These are phyloP conservation scores for Apteryx owenii DNA, from an alignment of 2,113 vertebrate species.

Conservation along the genomic window DNA sequence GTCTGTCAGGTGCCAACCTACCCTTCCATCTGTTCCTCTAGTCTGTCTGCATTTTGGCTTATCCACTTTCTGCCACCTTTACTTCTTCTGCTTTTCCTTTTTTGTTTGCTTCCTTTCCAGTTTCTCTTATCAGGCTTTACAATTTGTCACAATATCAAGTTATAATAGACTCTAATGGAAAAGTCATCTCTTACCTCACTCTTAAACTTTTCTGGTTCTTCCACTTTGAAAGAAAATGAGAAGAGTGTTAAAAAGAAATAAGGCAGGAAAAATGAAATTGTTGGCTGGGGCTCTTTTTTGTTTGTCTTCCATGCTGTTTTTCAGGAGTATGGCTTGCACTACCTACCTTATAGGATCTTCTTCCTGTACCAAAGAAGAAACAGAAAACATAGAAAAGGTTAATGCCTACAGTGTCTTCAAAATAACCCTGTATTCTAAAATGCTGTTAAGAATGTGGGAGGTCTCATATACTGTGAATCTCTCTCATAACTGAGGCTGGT, in stretches of 20 bases:
- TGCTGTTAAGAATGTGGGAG: background rate
- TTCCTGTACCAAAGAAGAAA: background rate
- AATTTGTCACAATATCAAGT: background rate
- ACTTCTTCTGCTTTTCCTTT: background rate
- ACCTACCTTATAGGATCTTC: background rate
- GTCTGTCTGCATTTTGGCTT: background rate
- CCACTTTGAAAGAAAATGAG: no score
- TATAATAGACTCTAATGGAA: background rate
- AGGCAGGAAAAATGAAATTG: rapidly evolving
- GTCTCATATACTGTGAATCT: background rate
- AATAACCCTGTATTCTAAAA: background rate
- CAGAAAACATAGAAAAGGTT: background rate
- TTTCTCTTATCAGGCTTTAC: background rate
- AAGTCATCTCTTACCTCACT: background rate
- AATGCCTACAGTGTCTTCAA: background rate
- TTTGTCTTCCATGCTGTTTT: background rate
- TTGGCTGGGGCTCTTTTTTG: background rate
- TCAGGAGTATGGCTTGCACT: background rate
- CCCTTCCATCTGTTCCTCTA: background rate
- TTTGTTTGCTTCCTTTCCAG: background rate
- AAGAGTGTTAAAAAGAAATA: background rate
- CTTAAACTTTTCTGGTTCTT: background rate
- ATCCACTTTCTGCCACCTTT: background rate
- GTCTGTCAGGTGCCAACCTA: background rate
- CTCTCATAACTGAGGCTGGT: background rate